Base-by-base conservation (phyloP, 2,888 invertebrate genomes). In the Tetropium fuscum region DNA sequence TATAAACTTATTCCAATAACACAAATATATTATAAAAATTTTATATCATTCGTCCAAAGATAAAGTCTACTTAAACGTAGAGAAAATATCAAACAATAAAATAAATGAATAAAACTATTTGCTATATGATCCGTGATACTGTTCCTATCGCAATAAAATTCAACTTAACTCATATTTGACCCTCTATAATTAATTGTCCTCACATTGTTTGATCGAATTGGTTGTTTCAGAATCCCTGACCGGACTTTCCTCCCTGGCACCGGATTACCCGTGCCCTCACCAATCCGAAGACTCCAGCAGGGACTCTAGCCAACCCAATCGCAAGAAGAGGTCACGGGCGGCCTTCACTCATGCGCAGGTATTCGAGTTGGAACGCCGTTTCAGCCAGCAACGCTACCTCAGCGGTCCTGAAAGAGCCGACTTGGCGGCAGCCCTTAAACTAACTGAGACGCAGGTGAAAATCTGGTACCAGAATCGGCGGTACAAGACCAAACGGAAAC, bases 341-440 rank as follows among this genome's bases (percentile, higher is more conserved):
- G 97, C 98, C 0, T 98, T 98, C 81, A 96, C 97, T 7, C 97
- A 98, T 82, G 95, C 96, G 32, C 97, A 97, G 84, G 91, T 94
- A 2, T 94, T 93, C 81, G 94, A 97, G 78, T 81, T 97, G 64
- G 97, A 97, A 76, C 87, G 95, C 69, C 84, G 95, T 66, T 97
- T 97, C 83, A 94, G 94, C 67, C 95, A 95, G 72, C 97, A 97
- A 77, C 86, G 96, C 48, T 97, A 97, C 80, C 87, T 97, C 1
- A 96, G 95, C 5, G 97, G 97, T 0, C 95, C 97, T 0, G 97
- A 97, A 81, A 83, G 97, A 68, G 93, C 96, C 0, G 97, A 97
- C 76, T 83, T 97, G 62, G 97, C 97, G 0, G 88, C 90, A 49
- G 92, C 89, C 2, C 83, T 97, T 5, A 94, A 96, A 74, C 86